Evolutionary conservation across 2,888 invertebrate species (phyloP), one percentile per base, ranked within the genome.

Genomic region (Apeira syringaria): DNA sequence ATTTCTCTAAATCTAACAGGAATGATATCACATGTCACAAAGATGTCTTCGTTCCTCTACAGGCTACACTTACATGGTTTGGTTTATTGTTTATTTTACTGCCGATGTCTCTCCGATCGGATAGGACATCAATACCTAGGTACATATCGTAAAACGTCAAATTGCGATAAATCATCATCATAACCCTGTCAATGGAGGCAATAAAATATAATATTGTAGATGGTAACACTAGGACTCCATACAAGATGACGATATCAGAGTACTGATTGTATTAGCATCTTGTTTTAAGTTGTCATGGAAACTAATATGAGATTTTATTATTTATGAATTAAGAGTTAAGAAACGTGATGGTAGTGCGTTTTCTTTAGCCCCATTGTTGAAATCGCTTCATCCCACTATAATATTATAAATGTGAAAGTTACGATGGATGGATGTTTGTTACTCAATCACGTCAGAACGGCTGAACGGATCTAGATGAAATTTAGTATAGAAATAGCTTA

Each of bases 21-120:
- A 55, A 53, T 50, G 47, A 48, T 58, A 57, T 59, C 59, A 55
- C 54, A 61, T 60, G 62, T 60, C 61, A 72, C 37, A 48, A 61
- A 61, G 63, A 69, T 63, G 57, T 60, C 61, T 36, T 38, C 40
- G 41, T 58, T 64, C 60, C 56, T 49, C 59, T 33, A 7, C 15
- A 20, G 7, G 5, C 20, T 20, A 47, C 29, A 11, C 47, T 53
- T 38, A 40, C 47, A 45, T 43, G 35, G 46, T 29, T 39, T 34
- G 10, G 41, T 62, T 71, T 75, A 71, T 73, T 67, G 68, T 66
- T 67, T 67, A 68, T 72, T 77, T 76, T 70, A 75, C 68, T 66
- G 63, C 54, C 53, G 53, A 38, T 45, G 45, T 61, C 60, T 64
- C 64, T 66, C 49, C 49, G 62, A 67, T 61, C 56, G 59, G 61